Conservation (phyloP, 2,113 vertebrate species). For the Pseudolaguvia tuberculata region DNA sequence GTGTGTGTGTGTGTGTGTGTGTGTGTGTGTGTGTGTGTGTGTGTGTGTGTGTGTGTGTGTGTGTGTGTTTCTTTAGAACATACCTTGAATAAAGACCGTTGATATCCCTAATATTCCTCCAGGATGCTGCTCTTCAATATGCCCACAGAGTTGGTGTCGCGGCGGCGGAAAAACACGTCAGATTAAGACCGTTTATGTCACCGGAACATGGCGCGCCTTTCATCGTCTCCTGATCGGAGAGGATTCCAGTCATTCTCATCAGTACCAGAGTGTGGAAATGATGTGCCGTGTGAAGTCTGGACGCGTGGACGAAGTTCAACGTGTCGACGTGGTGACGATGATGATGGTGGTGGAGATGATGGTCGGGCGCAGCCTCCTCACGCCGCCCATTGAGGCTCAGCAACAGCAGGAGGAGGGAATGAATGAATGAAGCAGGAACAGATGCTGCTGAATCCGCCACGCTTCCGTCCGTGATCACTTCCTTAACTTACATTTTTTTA, state of each 20-base stretch:
- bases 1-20: no score
- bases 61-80: neutral
- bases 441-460: slow-evolving; percentile 1
- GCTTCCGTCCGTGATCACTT: neutral
- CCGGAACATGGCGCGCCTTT: slow-evolving; percentile 13
- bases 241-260: neutral
- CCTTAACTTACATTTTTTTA: neutral
- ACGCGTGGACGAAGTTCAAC: slow-evolving; percentile 18
- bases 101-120: neutral
- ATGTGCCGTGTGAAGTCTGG: neutral
- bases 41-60: neutral
- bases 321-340: slow-evolving; percentile 12
- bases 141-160: slow-evolving; percentile 18
- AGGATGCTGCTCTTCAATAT: neutral
- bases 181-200: neutral
- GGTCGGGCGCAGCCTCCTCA: slow-evolving; percentile 28
- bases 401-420: slow-evolving; percentile 33
- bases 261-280: neutral
- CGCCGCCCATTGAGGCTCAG: slow-evolving; percentile 36
- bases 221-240: neutral
- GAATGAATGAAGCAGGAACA: slow-evolving; percentile 38
- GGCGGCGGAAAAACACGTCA: neutral
- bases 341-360: neutral
- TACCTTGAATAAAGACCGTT: slow-evolving; percentile 13
- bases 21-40: no score